Evolutionary conservation across 2,113 vertebrate species (phyloP).

Genomic region (Acanthochromis polyacanthus): DNA sequence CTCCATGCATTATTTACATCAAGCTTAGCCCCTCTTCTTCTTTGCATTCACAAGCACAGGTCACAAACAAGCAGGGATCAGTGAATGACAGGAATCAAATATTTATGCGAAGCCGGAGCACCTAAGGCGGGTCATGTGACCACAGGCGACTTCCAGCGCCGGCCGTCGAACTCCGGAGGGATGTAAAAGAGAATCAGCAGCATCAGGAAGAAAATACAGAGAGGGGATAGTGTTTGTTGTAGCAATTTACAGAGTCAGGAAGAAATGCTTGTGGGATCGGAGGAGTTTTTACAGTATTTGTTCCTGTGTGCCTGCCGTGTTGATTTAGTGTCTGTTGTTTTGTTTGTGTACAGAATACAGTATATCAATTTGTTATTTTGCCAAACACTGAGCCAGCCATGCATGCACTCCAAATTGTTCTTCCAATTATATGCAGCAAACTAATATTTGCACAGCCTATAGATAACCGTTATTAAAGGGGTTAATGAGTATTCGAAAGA

Average conservation of each 20-base stretch:
- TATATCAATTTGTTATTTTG: constrained; percentile 43
- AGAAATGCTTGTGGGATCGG: constrained; percentile 37
- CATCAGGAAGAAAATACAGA: not conserved
- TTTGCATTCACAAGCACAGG: constrained; percentile 58
- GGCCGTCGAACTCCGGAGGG: constrained; percentile 26
- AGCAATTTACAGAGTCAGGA: constrained; percentile 36
- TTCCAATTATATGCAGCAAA: not conserved
- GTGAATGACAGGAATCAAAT: constrained; percentile 81
- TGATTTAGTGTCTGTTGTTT: constrained; percentile 56
- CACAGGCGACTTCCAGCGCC: constrained; percentile 33
- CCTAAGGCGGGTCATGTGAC: constrained; percentile 69
- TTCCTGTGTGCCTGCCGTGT: constrained; percentile 39
- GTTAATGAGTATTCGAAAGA: constrained; percentile 25
- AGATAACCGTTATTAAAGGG: constrained; percentile 12
- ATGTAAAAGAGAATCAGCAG: constrained; percentile 36
- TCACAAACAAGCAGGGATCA: constrained; percentile 75
- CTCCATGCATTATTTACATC: constrained; percentile 82
- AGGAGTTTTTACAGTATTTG: constrained; percentile 11
- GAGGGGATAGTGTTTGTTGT: constrained; percentile 45
- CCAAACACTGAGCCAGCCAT: constrained; percentile 17
- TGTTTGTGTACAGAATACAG: constrained; percentile 47
- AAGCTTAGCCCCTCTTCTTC: constrained; percentile 53
- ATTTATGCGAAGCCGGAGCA: constrained; percentile 68
- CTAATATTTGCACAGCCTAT: constrained; percentile 18
- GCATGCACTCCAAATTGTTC: not conserved